Evolutionary conservation across 2,113 vertebrate genomes (phyloP).

Genomic region (Hemichromis elongatus): DNA sequence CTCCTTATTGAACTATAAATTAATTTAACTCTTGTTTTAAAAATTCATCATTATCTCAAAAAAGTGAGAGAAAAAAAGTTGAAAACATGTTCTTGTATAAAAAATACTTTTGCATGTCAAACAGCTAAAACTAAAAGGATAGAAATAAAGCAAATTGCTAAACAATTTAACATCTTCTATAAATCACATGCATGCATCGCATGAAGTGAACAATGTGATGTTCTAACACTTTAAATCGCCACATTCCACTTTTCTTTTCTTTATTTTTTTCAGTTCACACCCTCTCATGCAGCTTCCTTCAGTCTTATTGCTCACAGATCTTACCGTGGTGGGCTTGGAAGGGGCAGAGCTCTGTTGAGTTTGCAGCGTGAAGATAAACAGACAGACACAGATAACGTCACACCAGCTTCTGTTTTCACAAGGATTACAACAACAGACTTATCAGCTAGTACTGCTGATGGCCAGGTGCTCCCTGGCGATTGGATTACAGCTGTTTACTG

Average conservation of each 20-base stretch:
- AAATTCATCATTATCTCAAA: neutral
- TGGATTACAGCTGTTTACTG: slow-evolving; percentile 25
- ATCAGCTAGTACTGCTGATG: neutral
- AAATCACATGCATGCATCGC: neutral
- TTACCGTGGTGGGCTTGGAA: slow-evolving; percentile 90
- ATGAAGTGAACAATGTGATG: neutral
- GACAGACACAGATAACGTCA: slow-evolving; percentile 15
- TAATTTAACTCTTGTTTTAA: neutral
- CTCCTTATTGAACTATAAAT: neutral
- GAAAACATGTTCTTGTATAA: neutral
- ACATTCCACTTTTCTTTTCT: neutral
- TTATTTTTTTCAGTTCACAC: neutral
- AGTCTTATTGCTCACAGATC: slow-evolving; percentile 6
- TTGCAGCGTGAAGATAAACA: slow-evolving; percentile 52
- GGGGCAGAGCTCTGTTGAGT: slow-evolving; percentile 81
- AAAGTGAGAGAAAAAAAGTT: neutral
- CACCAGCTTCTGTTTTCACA: neutral
- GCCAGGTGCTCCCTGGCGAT: neutral
- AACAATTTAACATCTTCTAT: neutral
- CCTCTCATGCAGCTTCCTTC: neutral
- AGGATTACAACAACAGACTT: slow-evolving; percentile 18
- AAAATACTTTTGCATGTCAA: neutral
- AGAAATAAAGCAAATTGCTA: neutral
- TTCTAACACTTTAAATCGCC: neutral
- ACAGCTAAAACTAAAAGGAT: neutral